Conservation (phyloP, 2,888 invertebrate species). For the Malthinus flaveolus region DNA sequence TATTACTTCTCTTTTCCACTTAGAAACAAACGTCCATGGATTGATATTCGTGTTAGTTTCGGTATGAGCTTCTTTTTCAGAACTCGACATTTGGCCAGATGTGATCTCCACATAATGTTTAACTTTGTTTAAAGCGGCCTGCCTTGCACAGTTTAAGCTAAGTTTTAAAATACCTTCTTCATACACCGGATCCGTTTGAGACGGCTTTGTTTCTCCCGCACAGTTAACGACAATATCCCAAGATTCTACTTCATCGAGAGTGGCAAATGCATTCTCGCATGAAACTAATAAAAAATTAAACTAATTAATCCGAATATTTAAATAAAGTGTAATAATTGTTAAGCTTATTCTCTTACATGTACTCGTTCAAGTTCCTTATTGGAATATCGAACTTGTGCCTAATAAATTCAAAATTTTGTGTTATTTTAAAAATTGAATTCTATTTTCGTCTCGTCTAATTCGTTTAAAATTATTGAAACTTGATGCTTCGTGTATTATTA, state of each 20-base stretch:
- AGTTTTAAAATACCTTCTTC: slow-evolving; percentile 85
- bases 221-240: slow-evolving; percentile 87
- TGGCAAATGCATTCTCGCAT: slow-evolving; percentile 75
- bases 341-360: background rate
- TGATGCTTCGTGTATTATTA: too few relatives aligned
- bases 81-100: slow-evolving; percentile 78
- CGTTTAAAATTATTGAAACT: too few relatives aligned
- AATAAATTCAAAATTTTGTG: too few relatives aligned
- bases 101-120: slow-evolving; percentile 82
- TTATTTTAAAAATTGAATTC: too few relatives aligned
- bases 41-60: slow-evolving; percentile 72
- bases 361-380: background rate
- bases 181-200: slow-evolving; percentile 88
- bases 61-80: slow-evolving; percentile 76
- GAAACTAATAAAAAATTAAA: slow-evolving; percentile 63
- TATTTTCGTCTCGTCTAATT: too few relatives aligned
- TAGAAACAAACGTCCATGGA: slow-evolving; percentile 84
- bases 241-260: slow-evolving; percentile 58
- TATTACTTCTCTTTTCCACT: slow-evolving; percentile 71
- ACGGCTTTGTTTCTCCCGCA: slow-evolving; percentile 87
- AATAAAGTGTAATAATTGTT: background rate
- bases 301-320: background rate
- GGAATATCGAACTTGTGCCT: too few relatives aligned
- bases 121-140: slow-evolving; percentile 70
- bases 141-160: slow-evolving; percentile 79